phyloP scores from a whole-genome alignment of 2,888 invertebrate genomes.

The Sarcophaga caerulescens region DNA sequence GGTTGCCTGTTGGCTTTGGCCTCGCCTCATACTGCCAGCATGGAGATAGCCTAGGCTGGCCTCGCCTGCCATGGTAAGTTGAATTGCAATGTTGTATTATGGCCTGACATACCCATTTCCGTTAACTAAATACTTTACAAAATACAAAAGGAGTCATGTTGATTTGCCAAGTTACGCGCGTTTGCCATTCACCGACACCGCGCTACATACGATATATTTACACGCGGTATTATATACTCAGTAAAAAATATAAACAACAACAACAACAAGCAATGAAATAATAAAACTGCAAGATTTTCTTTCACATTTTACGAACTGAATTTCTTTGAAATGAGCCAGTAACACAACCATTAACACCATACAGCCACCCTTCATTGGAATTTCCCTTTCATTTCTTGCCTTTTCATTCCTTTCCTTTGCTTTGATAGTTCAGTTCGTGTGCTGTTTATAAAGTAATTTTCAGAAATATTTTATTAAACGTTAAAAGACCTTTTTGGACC shows the following conservation, averaged over 20 bases:
- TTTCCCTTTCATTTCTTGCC: conserved; percentile 36
- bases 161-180: conserved; percentile 59
- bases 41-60: not conserved
- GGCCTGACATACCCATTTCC: conserved; percentile 57
- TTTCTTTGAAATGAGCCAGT: not conserved
- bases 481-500: conserved; percentile 23
- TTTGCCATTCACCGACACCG: conserved; percentile 36
- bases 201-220: not conserved
- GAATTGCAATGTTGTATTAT: not conserved
- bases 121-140: conserved; percentile 58
- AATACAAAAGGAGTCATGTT: conserved; percentile 59
- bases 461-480: conserved; percentile 33
- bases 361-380: conserved; percentile 26
- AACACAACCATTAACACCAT: not conserved
- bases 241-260: not conserved
- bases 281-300: not conserved
- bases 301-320: conserved; percentile 16
- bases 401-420: not conserved
- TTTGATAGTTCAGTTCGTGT: conserved; percentile 1
- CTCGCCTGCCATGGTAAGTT: conserved; percentile 6
- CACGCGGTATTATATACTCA: not conserved
- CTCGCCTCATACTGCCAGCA: conserved; percentile 30
- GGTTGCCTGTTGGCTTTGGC: conserved; percentile 29
- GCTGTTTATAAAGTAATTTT: conserved; percentile 45
- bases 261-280: conserved; percentile 15